Base-by-base conservation (phyloP, 1,140 invertebrate species). In the Lycorma delicatula region DNA sequence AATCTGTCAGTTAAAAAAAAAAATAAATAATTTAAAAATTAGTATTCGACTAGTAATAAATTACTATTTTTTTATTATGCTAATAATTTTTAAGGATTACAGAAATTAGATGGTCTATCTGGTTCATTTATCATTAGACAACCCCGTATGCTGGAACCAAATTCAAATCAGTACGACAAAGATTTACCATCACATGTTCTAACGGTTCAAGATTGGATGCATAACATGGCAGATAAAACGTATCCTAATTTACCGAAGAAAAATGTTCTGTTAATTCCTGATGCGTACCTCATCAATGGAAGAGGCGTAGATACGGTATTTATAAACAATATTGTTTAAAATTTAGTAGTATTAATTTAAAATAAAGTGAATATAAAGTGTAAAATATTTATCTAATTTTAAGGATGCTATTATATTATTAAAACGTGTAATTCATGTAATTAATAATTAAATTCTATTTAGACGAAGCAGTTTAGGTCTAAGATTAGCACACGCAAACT, bases 131-230 rank as follows among this genome's bases (percentile, higher is more conserved):
- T 80, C 25, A 68, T 80, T 6, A 67, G 77, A 7, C 70, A 73
- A 47, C 54, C 58, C 12, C 12, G 49, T 56, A 48, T 68, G 7
- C 55, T 65, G 13, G 74, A 78, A 57, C 62, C 65, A 5, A 63
- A 73, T 31, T 46, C 54, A n/a, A 46, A 59, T 34, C 64, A 68
- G 2, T 79, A 79, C 61, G 78, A 79, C 61, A 65, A 66, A 20
- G 78, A 80, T 60, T 65, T 76, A n/a, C 70, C 71, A 1, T 72
- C 75, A 23, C 77, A 80, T 60, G 67, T 72, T 13, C 69, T 80
- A 3, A 50, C 77, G 4, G 63, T 80, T 13, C 73, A 71, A 54
- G 77, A 80, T 59, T 80, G 78, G 79, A 62, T 77, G 50, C 66
- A 72, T 27, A 41, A 16, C 16, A 63, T 74, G n/a, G 69, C 68